Percentiles rank a stretch among this genome's conserved stretches.
Conservation (phyloP, 2,797 vertebrate genomes). For the Sphenopsis melanotis region DNA sequence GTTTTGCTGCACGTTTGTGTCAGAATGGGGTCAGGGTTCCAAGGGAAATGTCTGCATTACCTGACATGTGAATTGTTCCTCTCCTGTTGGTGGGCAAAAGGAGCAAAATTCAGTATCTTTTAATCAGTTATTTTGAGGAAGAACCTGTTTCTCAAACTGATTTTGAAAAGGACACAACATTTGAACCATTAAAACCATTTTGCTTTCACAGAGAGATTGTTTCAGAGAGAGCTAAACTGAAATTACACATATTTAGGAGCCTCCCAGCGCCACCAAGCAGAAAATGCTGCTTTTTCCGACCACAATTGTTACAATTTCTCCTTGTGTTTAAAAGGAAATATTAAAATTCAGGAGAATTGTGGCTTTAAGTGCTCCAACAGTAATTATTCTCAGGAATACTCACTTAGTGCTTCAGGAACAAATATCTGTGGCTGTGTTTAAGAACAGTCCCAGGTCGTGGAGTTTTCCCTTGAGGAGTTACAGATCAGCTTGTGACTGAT, state of each 20-base stretch:
- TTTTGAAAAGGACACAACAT: neutral
- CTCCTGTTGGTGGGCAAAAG: neutral
- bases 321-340: neutral
- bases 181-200: neutral
- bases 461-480: neutral
- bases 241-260: neutral
- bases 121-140: neutral
- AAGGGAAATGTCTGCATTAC: neutral
- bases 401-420: neutral
- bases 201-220: neutral
- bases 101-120: neutral
- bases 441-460: neutral
- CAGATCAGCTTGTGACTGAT: neutral
- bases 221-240: neutral
- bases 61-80: accelerated
- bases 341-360: neutral
- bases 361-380: neutral
- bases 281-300: neutral
- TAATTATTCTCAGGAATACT: neutral
- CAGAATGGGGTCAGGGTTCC: neutral
- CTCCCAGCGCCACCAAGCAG: neutral
- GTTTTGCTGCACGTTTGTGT: neutral
- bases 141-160: neutral
- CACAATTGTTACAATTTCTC: neutral
- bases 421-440: neutral